phyloP scores from a whole-genome alignment of 2,888 invertebrate species.

The Nymphalis urticae region DNA sequence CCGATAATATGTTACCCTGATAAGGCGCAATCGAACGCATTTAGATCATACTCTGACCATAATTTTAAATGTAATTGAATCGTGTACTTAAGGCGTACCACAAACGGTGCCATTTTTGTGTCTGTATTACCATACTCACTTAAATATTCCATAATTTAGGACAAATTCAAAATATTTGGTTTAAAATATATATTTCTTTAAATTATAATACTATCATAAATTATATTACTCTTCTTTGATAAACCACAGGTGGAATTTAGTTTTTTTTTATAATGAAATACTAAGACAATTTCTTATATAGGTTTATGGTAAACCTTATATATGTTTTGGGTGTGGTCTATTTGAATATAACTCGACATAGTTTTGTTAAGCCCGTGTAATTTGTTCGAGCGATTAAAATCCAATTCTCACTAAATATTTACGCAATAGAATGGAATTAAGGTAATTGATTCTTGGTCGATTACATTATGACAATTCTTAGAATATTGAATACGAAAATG shows the following conservation, averaged over 20 bases:
- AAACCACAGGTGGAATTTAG: too few relatives aligned
- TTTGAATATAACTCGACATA: conserved; percentile 36
- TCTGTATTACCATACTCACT: background rate
- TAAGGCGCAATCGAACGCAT: conserved; percentile 59
- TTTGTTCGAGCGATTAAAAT: conserved; percentile 40
- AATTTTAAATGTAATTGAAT: conserved; percentile 65
- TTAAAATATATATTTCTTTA: too few relatives aligned
- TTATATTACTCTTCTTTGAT: too few relatives aligned
- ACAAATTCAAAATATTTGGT: too few relatives aligned
- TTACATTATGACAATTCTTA: conserved; percentile 1
- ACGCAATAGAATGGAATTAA: conserved; percentile 29
- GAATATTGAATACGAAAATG: background rate
- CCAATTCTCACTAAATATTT: conserved; percentile 36
- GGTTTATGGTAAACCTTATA: conserved; percentile 4
- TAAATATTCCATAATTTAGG: too few relatives aligned
- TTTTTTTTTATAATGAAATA: too few relatives aligned
- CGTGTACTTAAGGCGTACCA: conserved; percentile 55
- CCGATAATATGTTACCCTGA: conserved; percentile 63
- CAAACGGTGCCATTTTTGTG: conserved; percentile 14
- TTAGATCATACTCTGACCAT: conserved; percentile 66
- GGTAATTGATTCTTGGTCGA: conserved; percentile 27
- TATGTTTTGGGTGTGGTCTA: conserved; percentile 27
- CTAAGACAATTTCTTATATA: background rate
- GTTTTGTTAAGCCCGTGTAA: conserved; percentile 22
- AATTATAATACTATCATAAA: too few relatives aligned